These are phyloP conservation scores for Hirtodrosophila confusa DNA, from an alignment of 2,888 invertebrate genomes.

Conservation along the genomic window DNA sequence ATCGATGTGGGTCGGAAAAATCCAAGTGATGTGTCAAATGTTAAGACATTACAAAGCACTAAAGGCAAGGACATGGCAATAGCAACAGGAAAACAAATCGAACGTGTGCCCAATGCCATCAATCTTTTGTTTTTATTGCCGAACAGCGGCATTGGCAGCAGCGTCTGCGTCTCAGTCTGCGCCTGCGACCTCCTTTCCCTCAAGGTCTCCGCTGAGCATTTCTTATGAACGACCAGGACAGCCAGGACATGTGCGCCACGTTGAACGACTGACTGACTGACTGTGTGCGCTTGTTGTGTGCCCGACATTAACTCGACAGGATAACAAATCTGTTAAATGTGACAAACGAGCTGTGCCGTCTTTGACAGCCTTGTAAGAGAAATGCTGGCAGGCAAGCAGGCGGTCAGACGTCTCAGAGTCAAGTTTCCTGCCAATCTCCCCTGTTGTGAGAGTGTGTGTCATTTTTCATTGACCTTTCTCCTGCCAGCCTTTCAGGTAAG, in stretches of 20 bases:
- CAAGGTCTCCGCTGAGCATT: constrained; percentile 64
- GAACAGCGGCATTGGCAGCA: constrained; percentile 33
- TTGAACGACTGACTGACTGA: constrained; percentile 7
- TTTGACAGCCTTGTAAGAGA: constrained; percentile 61
- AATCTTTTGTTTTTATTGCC: constrained; percentile 81
- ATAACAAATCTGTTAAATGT: constrained; percentile 84
- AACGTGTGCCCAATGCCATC: constrained; percentile 81
- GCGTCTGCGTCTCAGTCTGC: constrained; percentile 20
- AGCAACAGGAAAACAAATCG: constrained; percentile 81
- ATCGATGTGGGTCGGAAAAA: constrained; percentile 64
- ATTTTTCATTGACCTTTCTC: constrained; percentile 74
- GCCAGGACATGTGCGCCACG: constrained; percentile 6
- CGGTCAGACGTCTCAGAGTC: constrained; percentile 54
- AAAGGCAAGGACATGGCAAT: constrained; percentile 67
- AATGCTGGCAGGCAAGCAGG: constrained; percentile 30
- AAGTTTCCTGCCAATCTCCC: constrained; percentile 55
- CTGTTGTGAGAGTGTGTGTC: constrained; percentile 34
- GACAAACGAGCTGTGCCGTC: constrained; percentile 82
- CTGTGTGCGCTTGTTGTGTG: constrained; percentile 57
- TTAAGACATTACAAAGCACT: constrained; percentile 83
- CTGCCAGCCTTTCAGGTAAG: constrained; percentile 34
- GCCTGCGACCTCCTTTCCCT: constrained; percentile 11
- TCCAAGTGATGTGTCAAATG: constrained; percentile 83
- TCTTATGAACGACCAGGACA: constrained; percentile 65
- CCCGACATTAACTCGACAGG: constrained; percentile 84